These are phyloP conservation scores for Acanthisitta chloris DNA, from an alignment of 2,113 vertebrate genomes.

Conservation along the genomic window DNA sequence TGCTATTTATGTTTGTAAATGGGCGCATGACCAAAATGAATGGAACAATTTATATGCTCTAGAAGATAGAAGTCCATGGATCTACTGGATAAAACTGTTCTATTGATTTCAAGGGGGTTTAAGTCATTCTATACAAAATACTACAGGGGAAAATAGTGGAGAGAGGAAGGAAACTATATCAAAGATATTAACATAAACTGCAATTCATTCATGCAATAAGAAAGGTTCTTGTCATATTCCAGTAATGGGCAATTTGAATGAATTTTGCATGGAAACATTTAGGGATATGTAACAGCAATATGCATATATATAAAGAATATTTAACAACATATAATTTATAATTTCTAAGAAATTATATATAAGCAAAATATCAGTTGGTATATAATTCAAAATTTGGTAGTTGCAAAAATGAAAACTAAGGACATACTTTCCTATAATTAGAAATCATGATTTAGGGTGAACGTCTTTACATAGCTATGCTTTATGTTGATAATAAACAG, in stretches of 20 bases:
- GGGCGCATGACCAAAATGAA: background rate
- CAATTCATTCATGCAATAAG: background rate
- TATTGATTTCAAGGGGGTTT: background rate
- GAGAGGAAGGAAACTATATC: background rate
- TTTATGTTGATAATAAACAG: background rate
- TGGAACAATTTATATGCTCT: background rate
- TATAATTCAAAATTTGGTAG: background rate
- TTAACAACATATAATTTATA: background rate
- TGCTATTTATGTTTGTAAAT: background rate
- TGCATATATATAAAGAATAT: background rate
- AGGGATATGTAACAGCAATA: background rate
- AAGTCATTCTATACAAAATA: background rate
- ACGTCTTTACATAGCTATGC: background rate
- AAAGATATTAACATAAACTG: background rate
- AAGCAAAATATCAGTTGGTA: background rate
- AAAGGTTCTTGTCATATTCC: background rate
- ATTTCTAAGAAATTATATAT: background rate
- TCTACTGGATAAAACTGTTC: background rate
- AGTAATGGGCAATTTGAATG: background rate
- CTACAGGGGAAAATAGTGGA: background rate
- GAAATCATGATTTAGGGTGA: background rate
- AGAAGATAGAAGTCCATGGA: background rate
- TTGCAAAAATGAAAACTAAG: background rate
- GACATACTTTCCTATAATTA: background rate
- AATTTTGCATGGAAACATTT: background rate